A percentile compares a stretch with the other conserved stretches of the same genome.
These are phyloP conservation scores for Orchesella cincta DNA, from an alignment of 1,140 invertebrate genomes.

Conservation along the genomic window DNA sequence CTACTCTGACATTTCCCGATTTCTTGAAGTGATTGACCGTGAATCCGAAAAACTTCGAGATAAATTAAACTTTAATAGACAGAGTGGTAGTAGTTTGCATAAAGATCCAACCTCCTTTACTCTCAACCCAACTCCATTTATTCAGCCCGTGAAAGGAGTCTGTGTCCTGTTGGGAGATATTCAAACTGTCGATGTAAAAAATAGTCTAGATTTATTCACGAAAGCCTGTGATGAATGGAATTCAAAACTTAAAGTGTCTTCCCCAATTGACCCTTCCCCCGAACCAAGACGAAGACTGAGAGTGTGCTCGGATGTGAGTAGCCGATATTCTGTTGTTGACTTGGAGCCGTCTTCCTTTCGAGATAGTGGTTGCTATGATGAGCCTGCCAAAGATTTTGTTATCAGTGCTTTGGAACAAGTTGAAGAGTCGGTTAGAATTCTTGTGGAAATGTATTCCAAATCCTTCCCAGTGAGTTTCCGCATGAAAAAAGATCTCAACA, in stretches of 20 bases:
- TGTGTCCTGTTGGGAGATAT: slow-evolving; percentile 82
- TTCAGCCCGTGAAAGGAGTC: slow-evolving; percentile 89
- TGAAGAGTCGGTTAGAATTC: slow-evolving; percentile 69
- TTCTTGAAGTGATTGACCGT: slow-evolving; percentile 61
- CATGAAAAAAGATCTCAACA: slow-evolving; percentile 57
- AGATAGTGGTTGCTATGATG: neutral
- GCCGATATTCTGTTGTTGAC: slow-evolving; percentile 43
- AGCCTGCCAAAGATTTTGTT: slow-evolving; percentile 34
- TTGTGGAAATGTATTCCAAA: slow-evolving; percentile 78
- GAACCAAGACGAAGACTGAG: slow-evolving; percentile 35
- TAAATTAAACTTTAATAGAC: slow-evolving; percentile 62
- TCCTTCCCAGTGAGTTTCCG: slow-evolving; percentile 83
- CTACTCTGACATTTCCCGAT: slow-evolving; percentile 75
- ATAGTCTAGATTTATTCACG: slow-evolving; percentile 71
- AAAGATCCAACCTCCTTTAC: slow-evolving; percentile 47
- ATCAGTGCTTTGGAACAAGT: slow-evolving; percentile 63
- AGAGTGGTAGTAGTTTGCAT: slow-evolving; percentile 41
- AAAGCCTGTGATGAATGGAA: slow-evolving; percentile 61
- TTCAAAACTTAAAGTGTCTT: slow-evolving; percentile 30
- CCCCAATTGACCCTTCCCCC: slow-evolving; percentile 17
- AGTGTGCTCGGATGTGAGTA: slow-evolving; percentile 41
- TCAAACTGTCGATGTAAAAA: slow-evolving; percentile 79
- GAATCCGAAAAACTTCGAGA: slow-evolving; percentile 72
- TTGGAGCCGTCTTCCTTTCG: slow-evolving; percentile 26
- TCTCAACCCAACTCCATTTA: slow-evolving; percentile 66